Base-by-base conservation (phyloP, 2,888 invertebrate genomes). In the Auanema freiburgensis region DNA sequence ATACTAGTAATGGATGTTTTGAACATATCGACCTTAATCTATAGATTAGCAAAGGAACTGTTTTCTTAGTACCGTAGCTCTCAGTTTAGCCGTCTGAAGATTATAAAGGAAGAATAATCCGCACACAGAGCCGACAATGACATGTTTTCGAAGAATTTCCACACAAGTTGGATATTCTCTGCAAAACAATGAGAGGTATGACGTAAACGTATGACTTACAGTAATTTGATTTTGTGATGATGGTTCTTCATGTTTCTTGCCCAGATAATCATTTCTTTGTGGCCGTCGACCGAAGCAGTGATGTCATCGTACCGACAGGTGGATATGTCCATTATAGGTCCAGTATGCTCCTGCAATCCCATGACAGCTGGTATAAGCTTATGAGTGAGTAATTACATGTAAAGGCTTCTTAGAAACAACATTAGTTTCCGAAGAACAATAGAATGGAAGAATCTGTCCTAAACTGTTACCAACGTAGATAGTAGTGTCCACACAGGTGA, bases 291-390 rank as follows among this genome's bases (percentile, higher is more conserved):
- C 10, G 77, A 77, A 8, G 74, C 72, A 5, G 82, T 82, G 2
- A 81, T 59, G 46, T 78, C 76, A 59, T 82, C 82, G 59, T 76
- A 83, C 11, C 69, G 63, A 59, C 82, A 82, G 3, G 82, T 81
- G 2, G 81, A 79, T 14, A 82, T 63, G 56, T 79, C 82, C 10
- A 74, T 56, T 16, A 81, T 75, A 2, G 81, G 67, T 23, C 55
- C 21, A 16, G 63, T 65, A 58, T 81, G 81, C 54, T 81, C 80
- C 73, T 79, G 40, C n/a, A n/a, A n/a, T n/a, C n/a, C n/a, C 21
- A 67, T 49, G 14, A 50, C 51, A 18, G 16, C 43, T 43, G 14
- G 43, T 14, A n/a, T n/a, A n/a, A n/a, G n/a, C n/a, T n/a, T n/a
- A n/a, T n/a, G n/a, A n/a, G n/a, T n/a, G n/a, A n/a, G n/a, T n/a